Percentiles rank a stretch among this genome's conserved stretches.
phyloP scores from a whole-genome alignment of 2,113 vertebrate species.

The Ancistrus triradiatus region DNA sequence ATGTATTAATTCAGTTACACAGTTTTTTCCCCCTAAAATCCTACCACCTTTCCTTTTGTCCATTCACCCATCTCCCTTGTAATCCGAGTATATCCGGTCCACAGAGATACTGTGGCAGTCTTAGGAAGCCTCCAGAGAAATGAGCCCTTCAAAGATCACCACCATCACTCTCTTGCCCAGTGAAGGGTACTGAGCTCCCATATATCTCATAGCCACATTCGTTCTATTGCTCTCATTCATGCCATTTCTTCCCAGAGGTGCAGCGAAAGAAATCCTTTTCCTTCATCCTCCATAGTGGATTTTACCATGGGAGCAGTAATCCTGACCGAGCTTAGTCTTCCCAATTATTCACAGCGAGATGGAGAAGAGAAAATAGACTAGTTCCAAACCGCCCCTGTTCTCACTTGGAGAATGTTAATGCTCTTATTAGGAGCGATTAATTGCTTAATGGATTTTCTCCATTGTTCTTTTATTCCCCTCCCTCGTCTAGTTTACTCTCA shows the following conservation, averaged over 20 bases:
- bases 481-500: slow-evolving; percentile 6
- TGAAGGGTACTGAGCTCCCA: slow-evolving; percentile 1
- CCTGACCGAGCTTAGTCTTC: slow-evolving; percentile 12
- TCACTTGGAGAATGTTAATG: slow-evolving; percentile 28
- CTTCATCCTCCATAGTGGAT: background rate
- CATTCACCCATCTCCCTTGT: background rate
- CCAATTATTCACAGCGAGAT: slow-evolving; percentile 22
- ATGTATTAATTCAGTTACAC: no score
- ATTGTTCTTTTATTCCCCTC: slow-evolving; percentile 42
- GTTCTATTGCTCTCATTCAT: background rate
- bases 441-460: slow-evolving; percentile 50
- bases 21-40: background rate
- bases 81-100: slow-evolving; percentile 8
- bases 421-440: slow-evolving; percentile 54
- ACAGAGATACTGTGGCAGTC: background rate
- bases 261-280: slow-evolving; percentile 4
- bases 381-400: slow-evolving; percentile 27
- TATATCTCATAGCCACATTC: background rate
- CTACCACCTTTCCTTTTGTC: background rate
- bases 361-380: slow-evolving; percentile 16
- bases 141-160: slow-evolving; percentile 1
- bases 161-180: background rate
- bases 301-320: slow-evolving; percentile 37
- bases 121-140: background rate
- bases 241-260: slow-evolving; percentile 11